phyloP scores from a whole-genome alignment of 2,113 vertebrate genomes.

The Quiscalus mexicanus region DNA sequence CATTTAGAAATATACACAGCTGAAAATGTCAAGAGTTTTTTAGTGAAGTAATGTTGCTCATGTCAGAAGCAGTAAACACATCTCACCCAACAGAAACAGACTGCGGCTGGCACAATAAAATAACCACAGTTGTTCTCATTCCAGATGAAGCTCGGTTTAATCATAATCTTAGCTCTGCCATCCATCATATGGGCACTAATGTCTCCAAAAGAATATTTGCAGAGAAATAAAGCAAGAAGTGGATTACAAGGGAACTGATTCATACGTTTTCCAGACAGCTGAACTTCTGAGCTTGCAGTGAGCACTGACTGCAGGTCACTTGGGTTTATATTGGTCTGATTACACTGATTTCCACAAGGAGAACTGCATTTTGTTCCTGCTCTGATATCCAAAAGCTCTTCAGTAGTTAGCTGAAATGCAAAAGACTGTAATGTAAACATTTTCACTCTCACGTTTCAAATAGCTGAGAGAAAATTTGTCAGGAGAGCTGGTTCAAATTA shows the following conservation, averaged over 20 bases:
- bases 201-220: background rate
- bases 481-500: background rate
- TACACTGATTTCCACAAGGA: background rate
- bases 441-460: background rate
- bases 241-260: background rate
- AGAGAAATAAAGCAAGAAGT: background rate
- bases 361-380: background rate
- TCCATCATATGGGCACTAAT: background rate
- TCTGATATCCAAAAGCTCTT: background rate
- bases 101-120: background rate
- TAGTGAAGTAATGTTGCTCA: background rate
- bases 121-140: background rate
- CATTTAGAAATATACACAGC: background rate
- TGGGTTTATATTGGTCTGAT: background rate
- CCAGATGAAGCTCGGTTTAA: background rate
- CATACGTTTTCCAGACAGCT: background rate
- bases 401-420: background rate
- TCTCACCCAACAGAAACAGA: background rate
- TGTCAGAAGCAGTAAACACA: background rate
- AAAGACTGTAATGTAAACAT: background rate
- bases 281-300: background rate
- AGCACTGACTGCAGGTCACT: background rate
- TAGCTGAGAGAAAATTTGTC: background rate
- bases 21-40: conserved; percentile 2
- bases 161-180: background rate